A percentile compares a stretch with the other conserved stretches of the same genome.
Evolutionary conservation across 2,113 vertebrate genomes (phyloP).

Genomic region (Proterorhinus semilunaris): DNA sequence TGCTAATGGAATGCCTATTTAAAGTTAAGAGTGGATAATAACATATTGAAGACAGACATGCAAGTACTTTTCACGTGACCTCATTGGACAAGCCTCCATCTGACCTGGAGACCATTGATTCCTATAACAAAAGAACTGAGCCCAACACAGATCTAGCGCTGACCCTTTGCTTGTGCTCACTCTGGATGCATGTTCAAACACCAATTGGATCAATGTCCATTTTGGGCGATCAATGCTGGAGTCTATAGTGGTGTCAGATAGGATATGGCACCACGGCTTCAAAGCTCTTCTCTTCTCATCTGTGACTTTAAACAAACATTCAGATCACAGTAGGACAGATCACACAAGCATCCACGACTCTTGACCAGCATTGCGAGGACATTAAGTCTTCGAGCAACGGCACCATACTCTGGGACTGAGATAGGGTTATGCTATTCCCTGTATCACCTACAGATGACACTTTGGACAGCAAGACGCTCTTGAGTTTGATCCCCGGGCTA

Average conservation of each 20-base stretch:
- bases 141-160: slow-evolving; percentile 37
- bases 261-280: slow-evolving; percentile 54
- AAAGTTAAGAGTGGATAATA: slow-evolving; percentile 5
- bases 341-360: neutral
- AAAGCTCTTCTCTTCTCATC: slow-evolving; percentile 53
- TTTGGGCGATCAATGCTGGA: slow-evolving; percentile 58
- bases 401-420: too few relatives aligned
- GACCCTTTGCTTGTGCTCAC: slow-evolving; percentile 43
- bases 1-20: neutral
- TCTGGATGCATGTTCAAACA: slow-evolving; percentile 51
- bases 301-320: slow-evolving; percentile 38
- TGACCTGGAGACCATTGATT: slow-evolving; percentile 61
- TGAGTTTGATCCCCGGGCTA: too few relatives aligned
- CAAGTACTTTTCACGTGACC: slow-evolving; percentile 40
- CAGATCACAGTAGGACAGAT: neutral
- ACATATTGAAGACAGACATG: slow-evolving; percentile 1
- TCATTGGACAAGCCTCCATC: slow-evolving; percentile 46
- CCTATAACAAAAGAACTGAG: slow-evolving; percentile 51
- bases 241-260: slow-evolving; percentile 59
- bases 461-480: too few relatives aligned
- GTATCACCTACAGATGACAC: too few relatives aligned
- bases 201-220: slow-evolving; percentile 62
- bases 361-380: too few relatives aligned
- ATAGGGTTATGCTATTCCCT: too few relatives aligned
- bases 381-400: too few relatives aligned